phyloP scores from a whole-genome alignment of 2,113 vertebrate species.

The Cyprinodon variegatus region DNA sequence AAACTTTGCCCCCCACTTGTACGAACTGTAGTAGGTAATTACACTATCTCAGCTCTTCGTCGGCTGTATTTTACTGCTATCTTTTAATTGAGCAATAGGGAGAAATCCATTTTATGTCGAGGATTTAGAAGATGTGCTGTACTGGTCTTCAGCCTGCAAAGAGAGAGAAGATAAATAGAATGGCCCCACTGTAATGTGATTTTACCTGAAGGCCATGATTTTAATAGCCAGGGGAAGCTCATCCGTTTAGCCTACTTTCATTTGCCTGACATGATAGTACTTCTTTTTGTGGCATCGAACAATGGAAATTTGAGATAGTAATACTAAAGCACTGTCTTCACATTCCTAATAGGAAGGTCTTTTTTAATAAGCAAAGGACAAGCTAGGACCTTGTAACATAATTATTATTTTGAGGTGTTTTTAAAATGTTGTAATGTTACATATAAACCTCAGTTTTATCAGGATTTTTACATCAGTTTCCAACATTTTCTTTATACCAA shows the following conservation, averaged over 20 bases:
- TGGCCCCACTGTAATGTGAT: conserved; percentile 67
- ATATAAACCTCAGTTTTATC: neutral
- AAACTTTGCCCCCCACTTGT: conserved; percentile 23
- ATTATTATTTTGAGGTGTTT: neutral
- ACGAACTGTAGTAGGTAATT: conserved; percentile 57
- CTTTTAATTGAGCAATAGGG: conserved; percentile 75
- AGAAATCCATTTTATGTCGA: conserved; percentile 51
- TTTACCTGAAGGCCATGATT: conserved; percentile 73
- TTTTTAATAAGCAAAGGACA: neutral
- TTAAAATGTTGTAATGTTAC: neutral
- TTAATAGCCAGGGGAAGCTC: conserved; percentile 69
- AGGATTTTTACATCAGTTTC: no score
- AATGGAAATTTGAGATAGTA: conserved; percentile 60
- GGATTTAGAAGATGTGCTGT: conserved; percentile 65
- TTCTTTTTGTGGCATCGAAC: conserved; percentile 68
- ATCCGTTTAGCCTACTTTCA: conserved; percentile 68
- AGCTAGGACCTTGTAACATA: neutral
- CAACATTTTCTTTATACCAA: neutral
- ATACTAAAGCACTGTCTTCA: conserved; percentile 64
- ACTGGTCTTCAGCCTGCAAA: conserved; percentile 64
- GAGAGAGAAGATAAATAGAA: conserved; percentile 68
- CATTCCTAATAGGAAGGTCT: conserved; percentile 50
- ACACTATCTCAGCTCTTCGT: conserved; percentile 45
- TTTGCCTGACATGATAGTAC: conserved; percentile 60
- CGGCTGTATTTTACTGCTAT: conserved; percentile 64